Evolutionary conservation across 1,140 invertebrate genomes (phyloP).

Genomic region (Drosophila carrolli): DNA sequence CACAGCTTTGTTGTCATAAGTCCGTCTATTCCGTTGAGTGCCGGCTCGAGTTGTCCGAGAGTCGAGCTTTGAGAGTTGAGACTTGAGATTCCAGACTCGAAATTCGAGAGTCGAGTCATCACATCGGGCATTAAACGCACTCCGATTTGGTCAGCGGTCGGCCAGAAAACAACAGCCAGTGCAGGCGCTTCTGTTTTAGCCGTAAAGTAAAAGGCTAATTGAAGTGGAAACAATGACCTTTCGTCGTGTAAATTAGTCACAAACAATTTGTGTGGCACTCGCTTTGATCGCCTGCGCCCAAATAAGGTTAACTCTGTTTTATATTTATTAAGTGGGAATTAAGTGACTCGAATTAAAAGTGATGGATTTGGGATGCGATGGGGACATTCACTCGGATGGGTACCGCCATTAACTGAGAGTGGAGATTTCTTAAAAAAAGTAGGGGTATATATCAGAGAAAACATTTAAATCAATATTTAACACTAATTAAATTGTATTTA

Average conservation of each 20-base stretch:
- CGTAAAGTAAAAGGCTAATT: constrained; percentile 67
- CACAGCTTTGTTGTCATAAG: constrained; percentile 55
- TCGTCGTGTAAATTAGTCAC: constrained; percentile 76
- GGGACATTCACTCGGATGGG: background rate
- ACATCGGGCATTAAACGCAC: constrained; percentile 34
- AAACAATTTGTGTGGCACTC: constrained; percentile 58
- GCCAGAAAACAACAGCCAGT: constrained; percentile 4
- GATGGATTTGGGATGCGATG: constrained; percentile 2
- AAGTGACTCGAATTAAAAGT: constrained; percentile 18
- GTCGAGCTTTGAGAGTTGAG: background rate
- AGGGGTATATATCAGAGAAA: too few species aligned
- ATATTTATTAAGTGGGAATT: constrained; percentile 30
- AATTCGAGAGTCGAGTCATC: constrained; percentile 12
- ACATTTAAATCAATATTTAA: too few species aligned
- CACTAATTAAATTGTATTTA: too few species aligned
- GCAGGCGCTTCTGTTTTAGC: constrained; percentile 9
- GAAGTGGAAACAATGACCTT: constrained; percentile 82
- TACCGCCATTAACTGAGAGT: background rate
- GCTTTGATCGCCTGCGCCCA: constrained; percentile 36
- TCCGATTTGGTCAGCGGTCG: constrained; percentile 61
- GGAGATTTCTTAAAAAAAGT: background rate
- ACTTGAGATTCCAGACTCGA: too few species aligned
- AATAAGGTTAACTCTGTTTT: constrained; percentile 48
- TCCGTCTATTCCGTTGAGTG: constrained; percentile 35
- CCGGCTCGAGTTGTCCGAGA: constrained; percentile 34